Evolutionary conservation across 2,888 invertebrate genomes (phyloP).

Genomic region (Cephus rjabovi): DNA sequence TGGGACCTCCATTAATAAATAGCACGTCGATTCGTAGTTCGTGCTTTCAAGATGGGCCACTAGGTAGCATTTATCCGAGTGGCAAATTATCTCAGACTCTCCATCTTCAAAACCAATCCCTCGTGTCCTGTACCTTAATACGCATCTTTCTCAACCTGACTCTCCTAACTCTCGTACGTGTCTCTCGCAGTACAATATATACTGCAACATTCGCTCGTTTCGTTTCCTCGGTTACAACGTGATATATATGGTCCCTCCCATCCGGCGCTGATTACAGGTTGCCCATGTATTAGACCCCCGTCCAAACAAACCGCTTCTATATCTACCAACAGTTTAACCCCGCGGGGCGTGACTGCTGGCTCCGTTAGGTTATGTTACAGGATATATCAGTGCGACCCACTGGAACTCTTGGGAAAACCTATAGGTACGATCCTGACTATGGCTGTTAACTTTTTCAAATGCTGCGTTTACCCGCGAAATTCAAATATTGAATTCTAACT

Average conservation of each 20-base stretch:
- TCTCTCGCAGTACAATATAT: not conserved
- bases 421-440: not conserved
- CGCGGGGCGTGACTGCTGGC: constrained; percentile 33
- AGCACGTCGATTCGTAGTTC: constrained; percentile 26
- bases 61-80: constrained; percentile 46
- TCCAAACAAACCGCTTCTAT: constrained; percentile 64
- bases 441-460: not conserved
- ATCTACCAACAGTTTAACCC: constrained; percentile 60
- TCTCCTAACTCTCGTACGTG: not conserved
- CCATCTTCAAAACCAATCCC: constrained; percentile 1
- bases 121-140: not conserved
- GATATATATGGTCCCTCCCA: constrained; percentile 57
- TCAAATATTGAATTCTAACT: not conserved
- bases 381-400: not conserved
- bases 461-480: not conserved
- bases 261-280: constrained; percentile 59
- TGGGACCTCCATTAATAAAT: constrained; percentile 41
- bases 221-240: constrained; percentile 35
- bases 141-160: not conserved
- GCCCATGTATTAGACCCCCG: constrained; percentile 55
- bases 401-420: not conserved
- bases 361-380: constrained; percentile 17
- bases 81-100: constrained; percentile 44
- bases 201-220: constrained; percentile 10
- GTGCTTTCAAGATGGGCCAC: constrained; percentile 35